These are phyloP conservation scores for Scomber scombrus DNA, from an alignment of 2,113 vertebrate genomes.

Conservation along the genomic window DNA sequence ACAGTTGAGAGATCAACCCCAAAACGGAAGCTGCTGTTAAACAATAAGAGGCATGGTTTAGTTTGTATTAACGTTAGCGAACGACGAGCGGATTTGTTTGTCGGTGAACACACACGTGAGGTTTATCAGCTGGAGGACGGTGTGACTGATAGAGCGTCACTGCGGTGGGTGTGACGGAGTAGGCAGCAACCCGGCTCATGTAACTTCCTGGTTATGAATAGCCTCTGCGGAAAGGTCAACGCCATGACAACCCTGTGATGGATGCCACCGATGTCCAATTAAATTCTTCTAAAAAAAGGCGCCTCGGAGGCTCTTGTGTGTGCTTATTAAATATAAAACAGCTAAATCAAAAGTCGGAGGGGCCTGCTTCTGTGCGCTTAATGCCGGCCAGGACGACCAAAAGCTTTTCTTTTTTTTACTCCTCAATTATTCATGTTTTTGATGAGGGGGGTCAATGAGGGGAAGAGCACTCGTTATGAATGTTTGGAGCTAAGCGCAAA, in stretches of 20 bases:
- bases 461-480: conserved; percentile 84
- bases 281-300: conserved; percentile 84
- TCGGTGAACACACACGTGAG: conserved; percentile 28
- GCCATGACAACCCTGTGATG: conserved; percentile 87
- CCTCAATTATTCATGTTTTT: conserved; percentile 85
- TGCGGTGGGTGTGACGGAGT: conserved; percentile 76
- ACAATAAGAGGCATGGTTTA: conserved; percentile 22
- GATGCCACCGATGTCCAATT: conserved; percentile 88
- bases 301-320: conserved; percentile 77
- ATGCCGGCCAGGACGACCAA: conserved; percentile 74
- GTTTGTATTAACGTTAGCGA: conserved; percentile 34
- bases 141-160: conserved; percentile 61
- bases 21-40: background rate
- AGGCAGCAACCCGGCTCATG: conserved; percentile 79
- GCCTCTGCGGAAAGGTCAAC: conserved; percentile 86
- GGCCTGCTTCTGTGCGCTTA: conserved; percentile 74
- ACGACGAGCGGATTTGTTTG: conserved; percentile 31
- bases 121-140: conserved; percentile 37
- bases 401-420: conserved; percentile 59
- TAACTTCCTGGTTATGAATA: conserved; percentile 89
- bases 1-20: conserved; percentile 16
- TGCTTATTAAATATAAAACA: conserved; percentile 88
- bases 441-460: conserved; percentile 83
- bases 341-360: conserved; percentile 84
- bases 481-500: conserved; percentile 81